These are phyloP conservation scores for Cyclura pinguis DNA, from an alignment of 2,797 vertebrate genomes.

Conservation along the genomic window DNA sequence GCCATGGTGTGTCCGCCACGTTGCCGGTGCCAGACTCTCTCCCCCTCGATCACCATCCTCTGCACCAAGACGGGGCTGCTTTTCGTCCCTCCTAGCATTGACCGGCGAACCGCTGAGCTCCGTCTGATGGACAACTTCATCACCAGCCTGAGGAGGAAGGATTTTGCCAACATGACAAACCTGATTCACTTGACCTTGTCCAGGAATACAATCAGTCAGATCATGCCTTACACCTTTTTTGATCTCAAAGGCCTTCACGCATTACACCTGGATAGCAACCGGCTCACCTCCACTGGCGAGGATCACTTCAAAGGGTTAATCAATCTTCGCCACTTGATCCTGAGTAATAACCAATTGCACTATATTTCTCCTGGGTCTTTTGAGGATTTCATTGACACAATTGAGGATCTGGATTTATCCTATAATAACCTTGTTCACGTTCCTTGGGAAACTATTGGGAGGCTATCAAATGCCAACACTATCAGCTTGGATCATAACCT, in stretches of 20 bases:
- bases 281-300: slow-evolving; percentile 85
- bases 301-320: slow-evolving; percentile 89
- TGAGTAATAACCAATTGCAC: slow-evolving; percentile 90
- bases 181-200: slow-evolving; percentile 89
- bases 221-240: slow-evolving; percentile 89
- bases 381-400: slow-evolving; percentile 87
- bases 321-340: slow-evolving; percentile 88
- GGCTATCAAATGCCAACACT: slow-evolving; percentile 88
- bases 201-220: slow-evolving; percentile 91
- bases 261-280: slow-evolving; percentile 89
- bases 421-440: slow-evolving; percentile 88
- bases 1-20: slow-evolving; percentile 90
- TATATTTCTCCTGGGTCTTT: slow-evolving; percentile 86
- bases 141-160: slow-evolving; percentile 85
- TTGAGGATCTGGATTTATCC: slow-evolving; percentile 90
- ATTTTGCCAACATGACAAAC: slow-evolving; percentile 92
- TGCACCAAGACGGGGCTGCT: slow-evolving; percentile 91
- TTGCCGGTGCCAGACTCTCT: slow-evolving; percentile 91
- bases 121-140: slow-evolving; percentile 92
- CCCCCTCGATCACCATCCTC: slow-evolving; percentile 90
- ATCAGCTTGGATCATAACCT: slow-evolving; percentile 92
- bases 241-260: slow-evolving; percentile 89
- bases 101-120: slow-evolving; percentile 88
- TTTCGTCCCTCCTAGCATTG: slow-evolving; percentile 89
- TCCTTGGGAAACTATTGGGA: slow-evolving; percentile 89